phyloP scores from a whole-genome alignment of 2,888 invertebrate genomes.

The Lithophane semibrunnea region DNA sequence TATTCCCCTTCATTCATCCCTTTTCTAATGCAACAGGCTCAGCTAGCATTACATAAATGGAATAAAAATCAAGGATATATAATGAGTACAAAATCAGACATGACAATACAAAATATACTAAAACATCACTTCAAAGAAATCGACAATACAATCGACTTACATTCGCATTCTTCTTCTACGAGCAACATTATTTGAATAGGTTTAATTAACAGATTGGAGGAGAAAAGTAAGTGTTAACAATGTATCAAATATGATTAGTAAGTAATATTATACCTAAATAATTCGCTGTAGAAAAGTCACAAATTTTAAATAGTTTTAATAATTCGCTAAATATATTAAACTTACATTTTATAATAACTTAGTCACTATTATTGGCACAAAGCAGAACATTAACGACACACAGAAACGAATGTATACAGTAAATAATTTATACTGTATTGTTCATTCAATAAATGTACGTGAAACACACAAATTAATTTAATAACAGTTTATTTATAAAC shows the following conservation, averaged over 20 bases:
- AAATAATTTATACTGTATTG: not conserved
- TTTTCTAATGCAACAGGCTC: not conserved
- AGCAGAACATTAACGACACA: conserved; percentile 8
- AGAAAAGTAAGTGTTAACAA: not conserved
- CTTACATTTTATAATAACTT: conserved; percentile 25
- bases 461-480: not conserved
- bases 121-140: not conserved
- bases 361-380: conserved; percentile 6
- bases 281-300: not conserved
- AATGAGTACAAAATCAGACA: not conserved
- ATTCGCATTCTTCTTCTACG: not conserved
- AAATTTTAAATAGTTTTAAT: not conserved
- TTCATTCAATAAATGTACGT: not conserved
- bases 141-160: not conserved
- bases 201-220: not conserved
- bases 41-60: not conserved
- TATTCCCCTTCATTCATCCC: not conserved
- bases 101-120: not conserved
- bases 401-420: not conserved
- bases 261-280: not conserved
- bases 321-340: not conserved
- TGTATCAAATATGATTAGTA: not conserved
- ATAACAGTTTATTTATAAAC: conserved; percentile 24
- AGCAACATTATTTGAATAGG: not conserved
- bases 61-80: not conserved